Base-by-base conservation (phyloP, 2,797 vertebrate species). In the Odontamblyopus rebecca region DNA sequence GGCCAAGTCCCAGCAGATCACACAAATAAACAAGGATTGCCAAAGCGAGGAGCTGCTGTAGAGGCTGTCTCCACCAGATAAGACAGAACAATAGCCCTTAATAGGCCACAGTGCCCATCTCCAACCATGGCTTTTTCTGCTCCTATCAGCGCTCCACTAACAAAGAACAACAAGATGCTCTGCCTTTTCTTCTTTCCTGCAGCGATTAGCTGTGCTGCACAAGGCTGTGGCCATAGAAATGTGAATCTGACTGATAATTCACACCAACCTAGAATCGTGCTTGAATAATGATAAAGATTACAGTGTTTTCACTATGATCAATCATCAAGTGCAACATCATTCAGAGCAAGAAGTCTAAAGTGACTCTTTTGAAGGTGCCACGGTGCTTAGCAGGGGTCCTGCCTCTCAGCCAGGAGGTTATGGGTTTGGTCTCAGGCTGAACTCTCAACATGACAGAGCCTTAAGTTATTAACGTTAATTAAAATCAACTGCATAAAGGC, bases 181-280 rank as follows among this genome's bases (percentile, higher is more conserved):
- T 88, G 69, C 70, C 67, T 78, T 89, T 88, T 81, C 72, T 78
- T 76, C 79, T 79, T 78, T 85, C 83, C 85, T 88, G 76, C 73
- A 65, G 86, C 91, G 91, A 94, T 94, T 93, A 92, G 88, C 48
- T 2, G 76, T 13, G 80, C 86, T 90, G 87, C 90, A 83, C 86
- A 82, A 74, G 79, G 70, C 77, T 86, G 82, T 67, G 79, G 79
- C 80, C 82, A 76, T 81, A 85, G 77, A 83, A 92, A 93, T 94
- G 90, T 95, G 92, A 88, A 93, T 86, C 92, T 90, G 86, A 86
- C 83, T 90, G 93, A 94, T 95, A 95, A 95, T 95, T 92, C 83
- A 81, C 90, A 88, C 71, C 82, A 82, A 89, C 80, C 86, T 76
- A 92, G 82, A 88, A 89, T 84, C 88, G 90, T 61, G 82, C 83